Conservation (phyloP, 2,797 vertebrate species). For the Galago senegalensis region DNA sequence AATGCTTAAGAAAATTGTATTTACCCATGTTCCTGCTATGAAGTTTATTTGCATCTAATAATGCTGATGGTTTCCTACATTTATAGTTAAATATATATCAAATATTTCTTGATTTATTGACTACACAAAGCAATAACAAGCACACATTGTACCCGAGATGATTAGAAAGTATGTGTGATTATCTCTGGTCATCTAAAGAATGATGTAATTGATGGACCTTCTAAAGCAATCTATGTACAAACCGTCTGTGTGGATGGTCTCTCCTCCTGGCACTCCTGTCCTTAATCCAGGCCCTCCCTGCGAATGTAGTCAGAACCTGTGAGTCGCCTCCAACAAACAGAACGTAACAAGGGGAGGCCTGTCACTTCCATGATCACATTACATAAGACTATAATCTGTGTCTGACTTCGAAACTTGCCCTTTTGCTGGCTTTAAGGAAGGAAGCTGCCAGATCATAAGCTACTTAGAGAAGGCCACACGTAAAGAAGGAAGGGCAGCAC, state of each 20-base stretch:
- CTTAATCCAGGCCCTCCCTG: neutral
- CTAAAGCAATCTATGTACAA: neutral
- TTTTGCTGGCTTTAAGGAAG: neutral
- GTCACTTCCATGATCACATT: neutral
- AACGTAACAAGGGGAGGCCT: neutral
- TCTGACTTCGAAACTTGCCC: neutral
- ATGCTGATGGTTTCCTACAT: neutral
- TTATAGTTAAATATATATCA: neutral
- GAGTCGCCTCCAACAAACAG: neutral
- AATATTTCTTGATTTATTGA: neutral
- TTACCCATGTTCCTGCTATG: neutral
- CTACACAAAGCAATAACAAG: constrained; percentile 49
- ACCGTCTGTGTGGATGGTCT: neutral
- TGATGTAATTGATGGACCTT: neutral
- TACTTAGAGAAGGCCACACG: neutral
- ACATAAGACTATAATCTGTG: neutral
- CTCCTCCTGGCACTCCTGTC: too few species aligned
- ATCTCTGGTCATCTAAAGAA: neutral
- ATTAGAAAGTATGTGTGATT: neutral
- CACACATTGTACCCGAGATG: neutral
- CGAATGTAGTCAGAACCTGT: neutral
- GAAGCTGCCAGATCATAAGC: neutral
- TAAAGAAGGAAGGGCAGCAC: neutral
- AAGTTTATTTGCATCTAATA: constrained; percentile 38
- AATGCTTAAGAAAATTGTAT: neutral